Evolutionary conservation across 2,113 vertebrate species (phyloP), one percentile per base, ranked within the genome.

Genomic region (Sturnus vulgaris): DNA sequence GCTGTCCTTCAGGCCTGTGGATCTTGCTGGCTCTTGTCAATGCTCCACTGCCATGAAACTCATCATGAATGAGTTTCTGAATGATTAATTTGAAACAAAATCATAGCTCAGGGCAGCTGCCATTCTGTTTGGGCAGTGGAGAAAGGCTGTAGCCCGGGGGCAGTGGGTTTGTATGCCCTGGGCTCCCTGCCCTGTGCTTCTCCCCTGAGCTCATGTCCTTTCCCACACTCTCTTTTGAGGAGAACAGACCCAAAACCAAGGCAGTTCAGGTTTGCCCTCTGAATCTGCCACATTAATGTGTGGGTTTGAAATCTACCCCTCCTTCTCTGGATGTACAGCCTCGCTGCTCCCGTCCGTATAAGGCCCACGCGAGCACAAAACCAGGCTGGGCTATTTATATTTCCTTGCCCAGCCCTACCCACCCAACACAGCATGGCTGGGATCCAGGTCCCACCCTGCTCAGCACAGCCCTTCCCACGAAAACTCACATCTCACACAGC

Each of bases 351-450:
- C 46, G 0, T 56, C 96, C 89, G 13, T 97, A 95, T 80, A 95
- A 94, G 96, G 95, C 91, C 71, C 84, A 84, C 61, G 15, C 18
- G 16, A 79, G 95, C 95, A 88, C 94, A 91, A 94, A 92, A 71
- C 56, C 49, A 78, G 81, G 72, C 92, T 33, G 85, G 31, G 92
- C 90, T 97, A 94, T 97, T 97, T 96, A 86, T 95, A 95, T 21
- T 69, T 49, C 88, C 50, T 28, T 5, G 1, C 16, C 71, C 82
- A 55, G 75, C 79, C 55, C 82, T 65, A 77, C 93, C 91, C 72
- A 72, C 84, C 82, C 87, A 20, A 18, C 59, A 11, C n/a, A 12
- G 61, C 75, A 11, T 3, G 1, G 57, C 69, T 31, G 31, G 14
- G 16, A 28, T 18, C 49, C 33, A 3, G 2, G 27, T 70, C 79